These are phyloP conservation scores for Salmo trutta DNA, from an alignment of 2,797 vertebrate species.

Conservation along the genomic window DNA sequence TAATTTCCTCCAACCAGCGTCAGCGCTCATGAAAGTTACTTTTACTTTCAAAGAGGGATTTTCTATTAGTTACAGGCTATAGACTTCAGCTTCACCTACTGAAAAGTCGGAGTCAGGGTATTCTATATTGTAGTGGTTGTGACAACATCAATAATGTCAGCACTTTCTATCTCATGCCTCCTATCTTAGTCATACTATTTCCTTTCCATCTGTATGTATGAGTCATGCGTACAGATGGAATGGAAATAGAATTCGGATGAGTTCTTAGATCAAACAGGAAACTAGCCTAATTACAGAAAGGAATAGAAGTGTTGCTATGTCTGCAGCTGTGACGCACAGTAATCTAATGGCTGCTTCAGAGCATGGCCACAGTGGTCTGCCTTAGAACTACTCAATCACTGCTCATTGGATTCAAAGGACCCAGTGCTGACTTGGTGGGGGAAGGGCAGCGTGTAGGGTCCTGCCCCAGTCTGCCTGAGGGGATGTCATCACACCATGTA, in stretches of 20 bases:
- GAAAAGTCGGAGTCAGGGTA: not conserved
- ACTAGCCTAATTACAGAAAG: not conserved
- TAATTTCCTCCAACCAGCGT: not conserved
- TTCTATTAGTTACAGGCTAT: not conserved
- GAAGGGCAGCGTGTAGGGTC: not conserved
- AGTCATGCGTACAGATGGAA: not conserved
- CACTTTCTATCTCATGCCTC: not conserved
- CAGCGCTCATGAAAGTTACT: slow-evolving; percentile 18
- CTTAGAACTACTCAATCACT: not conserved
- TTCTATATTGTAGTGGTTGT: no score
- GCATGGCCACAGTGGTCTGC: not conserved
- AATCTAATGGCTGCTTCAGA: no score
- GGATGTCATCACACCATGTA: not conserved
- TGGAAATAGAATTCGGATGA: not conserved
- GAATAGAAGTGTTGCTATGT: not conserved
- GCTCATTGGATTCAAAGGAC: not conserved
- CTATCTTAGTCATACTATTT: not conserved
- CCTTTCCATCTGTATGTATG: no score
- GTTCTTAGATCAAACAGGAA: not conserved
- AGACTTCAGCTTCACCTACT: not conserved
- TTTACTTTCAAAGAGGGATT: not conserved
- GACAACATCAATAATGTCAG: not conserved
- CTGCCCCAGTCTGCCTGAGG: not conserved
- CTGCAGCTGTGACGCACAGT: not conserved
- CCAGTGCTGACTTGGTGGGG: not conserved